Evolutionary conservation across 2,888 invertebrate genomes (phyloP), one percentile per base, ranked within the genome.

Genomic region (Tipula lateralis): DNA sequence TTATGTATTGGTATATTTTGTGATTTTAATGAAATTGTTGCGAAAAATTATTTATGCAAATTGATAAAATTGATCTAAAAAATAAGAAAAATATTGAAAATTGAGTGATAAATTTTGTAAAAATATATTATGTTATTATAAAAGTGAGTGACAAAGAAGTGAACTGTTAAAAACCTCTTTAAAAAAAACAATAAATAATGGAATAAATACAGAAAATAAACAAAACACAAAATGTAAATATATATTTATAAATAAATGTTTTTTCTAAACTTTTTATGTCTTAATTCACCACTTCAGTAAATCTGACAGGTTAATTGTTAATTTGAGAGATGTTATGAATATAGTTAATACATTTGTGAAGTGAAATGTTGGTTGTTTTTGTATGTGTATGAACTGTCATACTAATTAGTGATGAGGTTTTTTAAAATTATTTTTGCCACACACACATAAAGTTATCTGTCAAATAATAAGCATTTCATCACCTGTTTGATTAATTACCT

Each of bases 381-480:
- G 66, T 39, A 39, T 39, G 7, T 66, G 9, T 66, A 24, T 9
- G 66, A 66, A 66, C 66, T 66, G 66, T 66, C 66, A 24, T 66
- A 66, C 24, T 66, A 66, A 66, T 66, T 66, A 66, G 66, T 66
- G 66, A n/a, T 24, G 66, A 66, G 66, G 19, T 66, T 66, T 19
- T 66, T 66, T n/a, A n/a, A n/a, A 24, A 24, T 66, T 66, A 9
- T 12, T 66, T 66, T 66, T 24, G 24, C 66, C 66, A 66, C 24
- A 24, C n/a, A n/a, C 66, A 66, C 66, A 66, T 66, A 66, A 66
- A 66, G 24, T 66, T 19, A 66, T 66, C 66, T 66, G 66, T 66
- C 66, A 66, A 24, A 66, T 66, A 66, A 66, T 66, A 24, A 66
- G 66, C 66, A 66, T 66, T 66, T 66, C 66, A 66, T 66, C 66